Percentiles rank a stretch among this genome's conserved stretches.
Evolutionary conservation across 2,113 vertebrate species (phyloP).

Genomic region (Daboia siamensis): DNA sequence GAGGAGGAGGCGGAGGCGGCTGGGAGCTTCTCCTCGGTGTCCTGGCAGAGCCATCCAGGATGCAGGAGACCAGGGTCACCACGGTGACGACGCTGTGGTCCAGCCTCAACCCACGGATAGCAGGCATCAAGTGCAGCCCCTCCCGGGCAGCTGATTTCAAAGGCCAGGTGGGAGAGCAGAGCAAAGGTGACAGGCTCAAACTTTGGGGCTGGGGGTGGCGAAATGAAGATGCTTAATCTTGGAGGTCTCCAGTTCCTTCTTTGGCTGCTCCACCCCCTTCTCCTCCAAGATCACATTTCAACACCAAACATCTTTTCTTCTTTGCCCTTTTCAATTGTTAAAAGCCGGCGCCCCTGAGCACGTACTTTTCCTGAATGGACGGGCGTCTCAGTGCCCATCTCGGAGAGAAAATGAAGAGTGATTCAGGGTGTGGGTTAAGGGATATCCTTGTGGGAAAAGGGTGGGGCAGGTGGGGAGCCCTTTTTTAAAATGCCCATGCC

Average conservation of each 20-base stretch:
- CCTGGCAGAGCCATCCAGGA: not conserved
- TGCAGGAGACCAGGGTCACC: constrained; percentile 10
- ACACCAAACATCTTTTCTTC: not conserved
- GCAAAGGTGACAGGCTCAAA: not conserved
- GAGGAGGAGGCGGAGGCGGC: not conserved
- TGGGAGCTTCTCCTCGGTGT: not conserved
- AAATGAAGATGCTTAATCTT: not conserved
- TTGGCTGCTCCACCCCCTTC: not conserved
- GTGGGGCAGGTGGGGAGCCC: too few species aligned
- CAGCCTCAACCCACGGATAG: not conserved
- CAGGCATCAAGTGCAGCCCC: not conserved
- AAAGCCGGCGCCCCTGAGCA: not conserved
- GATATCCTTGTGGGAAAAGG: not conserved
- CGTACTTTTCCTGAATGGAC: not conserved
- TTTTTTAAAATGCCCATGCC: not conserved
- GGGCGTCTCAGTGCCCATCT: not conserved
- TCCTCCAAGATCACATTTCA: too few species aligned
- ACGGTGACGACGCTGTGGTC: constrained; percentile 27
- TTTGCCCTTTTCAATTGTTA: not conserved
- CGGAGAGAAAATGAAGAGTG: too few species aligned
- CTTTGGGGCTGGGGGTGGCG: not conserved
- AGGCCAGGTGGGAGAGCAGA: not conserved
- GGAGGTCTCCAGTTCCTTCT: not conserved
- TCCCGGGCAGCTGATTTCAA: too few species aligned
- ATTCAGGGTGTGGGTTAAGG: not conserved